These are phyloP conservation scores for Noctua comes DNA, from an alignment of 2,888 invertebrate genomes.

Conservation along the genomic window DNA sequence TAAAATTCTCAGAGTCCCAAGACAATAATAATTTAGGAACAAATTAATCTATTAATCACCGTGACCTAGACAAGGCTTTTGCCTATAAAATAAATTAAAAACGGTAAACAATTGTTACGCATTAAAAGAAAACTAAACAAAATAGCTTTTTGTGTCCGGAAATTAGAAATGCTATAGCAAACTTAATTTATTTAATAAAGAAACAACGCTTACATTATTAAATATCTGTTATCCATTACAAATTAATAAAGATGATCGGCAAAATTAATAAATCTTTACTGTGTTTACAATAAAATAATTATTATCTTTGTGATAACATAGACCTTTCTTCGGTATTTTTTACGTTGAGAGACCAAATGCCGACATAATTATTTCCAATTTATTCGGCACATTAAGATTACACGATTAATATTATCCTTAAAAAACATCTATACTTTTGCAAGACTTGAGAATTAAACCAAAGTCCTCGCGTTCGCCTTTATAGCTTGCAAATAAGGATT, in stretches of 20 bases:
- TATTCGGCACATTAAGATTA: no score
- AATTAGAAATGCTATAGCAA: slow-evolving; percentile 3
- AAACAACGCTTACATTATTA: neutral
- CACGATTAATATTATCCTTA: neutral
- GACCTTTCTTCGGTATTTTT: neutral
- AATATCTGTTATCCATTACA: neutral
- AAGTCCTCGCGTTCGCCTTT: slow-evolving; percentile 21
- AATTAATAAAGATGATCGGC: neutral
- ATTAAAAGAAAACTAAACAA: neutral
- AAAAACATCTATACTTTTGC: neutral
- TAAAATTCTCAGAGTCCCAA: neutral
- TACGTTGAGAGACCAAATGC: neutral
- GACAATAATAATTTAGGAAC: neutral
- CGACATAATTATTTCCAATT: neutral
- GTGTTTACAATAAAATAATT: neutral
- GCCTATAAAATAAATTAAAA: neutral
- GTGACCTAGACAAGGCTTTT: neutral
- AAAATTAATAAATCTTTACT: neutral
- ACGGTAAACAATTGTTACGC: neutral
- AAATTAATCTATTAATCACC: neutral
- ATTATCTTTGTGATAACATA: neutral
- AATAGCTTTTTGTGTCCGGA: slow-evolving; percentile 12
- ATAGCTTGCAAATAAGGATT: slow-evolving; percentile 19
- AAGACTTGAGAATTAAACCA: neutral
- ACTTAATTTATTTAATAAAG: neutral